Evolutionary conservation across 2,113 vertebrate genomes (phyloP).

Genomic region (Psephotus haematonotus): DNA sequence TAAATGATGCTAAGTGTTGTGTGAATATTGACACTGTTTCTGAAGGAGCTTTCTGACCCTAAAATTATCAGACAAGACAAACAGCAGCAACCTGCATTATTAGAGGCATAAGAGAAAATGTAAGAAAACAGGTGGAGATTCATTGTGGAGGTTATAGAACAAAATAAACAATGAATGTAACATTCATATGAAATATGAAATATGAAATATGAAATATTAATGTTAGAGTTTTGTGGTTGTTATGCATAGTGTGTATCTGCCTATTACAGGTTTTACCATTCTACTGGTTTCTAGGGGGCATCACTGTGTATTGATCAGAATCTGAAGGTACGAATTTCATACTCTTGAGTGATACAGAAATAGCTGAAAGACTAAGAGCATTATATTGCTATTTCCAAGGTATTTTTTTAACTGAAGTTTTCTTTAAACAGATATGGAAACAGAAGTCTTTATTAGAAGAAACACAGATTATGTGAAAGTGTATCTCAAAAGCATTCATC

Average conservation of each 20-base stretch:
- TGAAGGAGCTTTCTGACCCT: background rate
- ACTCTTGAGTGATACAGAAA: background rate
- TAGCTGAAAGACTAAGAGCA: background rate
- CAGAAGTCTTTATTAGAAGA: background rate
- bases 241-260: background rate
- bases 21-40: background rate
- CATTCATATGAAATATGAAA: background rate
- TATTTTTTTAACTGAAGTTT: background rate
- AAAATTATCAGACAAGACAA: background rate
- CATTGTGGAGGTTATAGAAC: background rate
- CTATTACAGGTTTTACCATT: background rate
- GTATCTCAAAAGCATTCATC: background rate
- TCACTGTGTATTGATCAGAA: background rate
- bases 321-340: background rate
- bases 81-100: background rate
- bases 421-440: background rate
- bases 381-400: background rate
- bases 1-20: background rate
- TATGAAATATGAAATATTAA: background rate
- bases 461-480: background rate
- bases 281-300: background rate
- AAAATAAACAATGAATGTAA: background rate
- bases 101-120: background rate
- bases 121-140: background rate
- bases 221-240: background rate